Percentiles rank a stretch among this genome's conserved stretches.
phyloP scores from a whole-genome alignment of 2,113 vertebrate species.

The Nerophis ophidion region DNA sequence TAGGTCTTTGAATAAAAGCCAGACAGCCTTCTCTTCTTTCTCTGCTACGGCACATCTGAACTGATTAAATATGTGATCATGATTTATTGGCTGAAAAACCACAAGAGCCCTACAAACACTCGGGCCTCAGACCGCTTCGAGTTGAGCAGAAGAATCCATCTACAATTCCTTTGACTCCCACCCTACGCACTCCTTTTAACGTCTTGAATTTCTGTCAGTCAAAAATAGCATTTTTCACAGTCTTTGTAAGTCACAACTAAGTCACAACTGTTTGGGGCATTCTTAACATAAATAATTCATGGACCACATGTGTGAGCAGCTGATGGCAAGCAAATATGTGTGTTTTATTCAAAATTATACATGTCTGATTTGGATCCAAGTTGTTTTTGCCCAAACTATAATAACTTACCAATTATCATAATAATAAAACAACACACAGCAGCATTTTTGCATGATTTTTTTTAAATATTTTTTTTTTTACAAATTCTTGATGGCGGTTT shows the following conservation, averaged over 20 bases:
- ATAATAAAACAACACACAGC: conserved; percentile 16
- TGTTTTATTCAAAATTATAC: conserved; percentile 44
- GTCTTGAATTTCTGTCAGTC: conserved; percentile 10
- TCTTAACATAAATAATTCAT: conserved; percentile 61
- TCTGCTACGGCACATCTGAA: conserved; percentile 64
- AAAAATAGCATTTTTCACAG: background rate
- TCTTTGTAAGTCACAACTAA: conserved; percentile 2
- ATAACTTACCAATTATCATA: conserved; percentile 8
- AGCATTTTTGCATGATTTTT: background rate
- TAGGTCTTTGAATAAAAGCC: conserved; percentile 67
- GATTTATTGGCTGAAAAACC: conserved; percentile 75
- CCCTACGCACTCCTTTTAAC: conserved; percentile 18
- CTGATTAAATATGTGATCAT: conserved; percentile 68
- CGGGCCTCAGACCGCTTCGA: conserved; percentile 52
- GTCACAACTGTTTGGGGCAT: background rate
- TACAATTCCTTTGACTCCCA: conserved; percentile 32
- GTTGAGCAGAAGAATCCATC: conserved; percentile 45
- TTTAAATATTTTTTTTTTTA: background rate
- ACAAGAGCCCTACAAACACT: conserved; percentile 70
- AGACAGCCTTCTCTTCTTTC: conserved; percentile 59
- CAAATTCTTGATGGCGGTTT: conserved; percentile 11
- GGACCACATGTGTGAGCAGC: conserved; percentile 48
- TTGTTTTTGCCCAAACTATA: conserved; percentile 13
- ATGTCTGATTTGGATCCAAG: conserved; percentile 40
- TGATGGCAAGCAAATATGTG: conserved; percentile 44